phyloP scores from a whole-genome alignment of 1,140 invertebrate species.

The Helicoverpa armigera region DNA sequence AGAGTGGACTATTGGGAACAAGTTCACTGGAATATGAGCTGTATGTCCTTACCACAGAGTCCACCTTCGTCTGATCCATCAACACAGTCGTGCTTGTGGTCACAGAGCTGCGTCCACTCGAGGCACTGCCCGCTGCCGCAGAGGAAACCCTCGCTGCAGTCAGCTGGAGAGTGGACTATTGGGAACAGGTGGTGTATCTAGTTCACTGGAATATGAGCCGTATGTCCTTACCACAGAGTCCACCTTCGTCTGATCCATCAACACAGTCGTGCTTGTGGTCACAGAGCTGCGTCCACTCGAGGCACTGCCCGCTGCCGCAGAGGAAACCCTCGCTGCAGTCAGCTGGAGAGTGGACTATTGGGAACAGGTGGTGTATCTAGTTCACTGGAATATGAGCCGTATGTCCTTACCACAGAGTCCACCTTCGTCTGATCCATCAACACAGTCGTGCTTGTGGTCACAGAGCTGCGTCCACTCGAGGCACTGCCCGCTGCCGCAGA shows the following conservation, averaged over 20 bases:
- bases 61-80: constrained; percentile 89
- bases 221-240: constrained; percentile 86
- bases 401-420: constrained; percentile 86
- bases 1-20: constrained; percentile 33
- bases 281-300: constrained; percentile 89
- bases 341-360: not conserved
- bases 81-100: constrained; percentile 87
- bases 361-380: no score
- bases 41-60: constrained; percentile 85
- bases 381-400: constrained; percentile 63
- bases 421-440: constrained; percentile 89
- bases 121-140: constrained; percentile 89
- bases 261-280: constrained; percentile 90
- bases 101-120: constrained; percentile 74
- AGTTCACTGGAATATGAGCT: not conserved
- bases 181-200: no score
- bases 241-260: constrained; percentile 89
- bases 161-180: not conserved
- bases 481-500: constrained; percentile 89
- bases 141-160: constrained; percentile 85
- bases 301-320: constrained; percentile 89
- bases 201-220: not conserved
- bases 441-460: constrained; percentile 90
- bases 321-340: constrained; percentile 85
- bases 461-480: constrained; percentile 89